These are phyloP conservation scores for Zaprionus taronus DNA, from an alignment of 1,140 invertebrate genomes.

Conservation along the genomic window DNA sequence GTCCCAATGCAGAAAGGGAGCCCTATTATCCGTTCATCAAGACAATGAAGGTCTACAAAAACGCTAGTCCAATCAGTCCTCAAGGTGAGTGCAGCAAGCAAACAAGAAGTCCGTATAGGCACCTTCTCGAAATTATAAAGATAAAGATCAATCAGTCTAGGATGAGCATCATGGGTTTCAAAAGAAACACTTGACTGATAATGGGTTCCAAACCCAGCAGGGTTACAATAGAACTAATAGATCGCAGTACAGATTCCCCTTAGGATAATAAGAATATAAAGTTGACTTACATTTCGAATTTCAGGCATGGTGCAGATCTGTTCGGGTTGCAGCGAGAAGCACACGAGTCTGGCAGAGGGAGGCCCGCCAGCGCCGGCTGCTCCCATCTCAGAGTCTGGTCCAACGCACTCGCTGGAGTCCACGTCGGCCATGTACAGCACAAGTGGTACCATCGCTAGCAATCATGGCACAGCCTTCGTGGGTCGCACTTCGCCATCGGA, in stretches of 20 bases:
- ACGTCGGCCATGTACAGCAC: constrained; percentile 51
- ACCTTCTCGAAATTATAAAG: too few relatives aligned
- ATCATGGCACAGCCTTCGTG: constrained; percentile 42
- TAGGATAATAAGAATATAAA: too few relatives aligned
- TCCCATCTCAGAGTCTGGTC: constrained; percentile 41
- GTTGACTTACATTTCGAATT: too few relatives aligned
- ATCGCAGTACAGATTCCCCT: too few relatives aligned
- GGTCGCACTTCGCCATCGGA: constrained; percentile 80
- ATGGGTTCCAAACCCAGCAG: too few relatives aligned
- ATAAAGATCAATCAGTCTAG: too few relatives aligned
- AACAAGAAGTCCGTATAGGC: too few relatives aligned
- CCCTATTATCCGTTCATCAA: constrained; percentile 95
- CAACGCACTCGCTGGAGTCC: constrained; percentile 57
- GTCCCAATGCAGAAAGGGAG: constrained; percentile 92
- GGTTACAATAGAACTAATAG: too few relatives aligned
- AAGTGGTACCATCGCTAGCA: constrained; percentile 46
- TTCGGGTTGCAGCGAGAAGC: constrained; percentile 88
- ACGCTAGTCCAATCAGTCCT: constrained; percentile 93
- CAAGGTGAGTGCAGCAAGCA: constrained; percentile 85
- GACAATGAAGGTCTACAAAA: constrained; percentile 90
- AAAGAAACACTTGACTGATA: too few relatives aligned
- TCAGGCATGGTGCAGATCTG: constrained; percentile 92
- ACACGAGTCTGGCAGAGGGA: constrained; percentile 74
- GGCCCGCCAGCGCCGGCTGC: constrained; percentile 27
- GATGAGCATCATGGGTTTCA: too few relatives aligned